Conservation (phyloP, 1,140 invertebrate species). For the Akabosia matsudoensis region DNA sequence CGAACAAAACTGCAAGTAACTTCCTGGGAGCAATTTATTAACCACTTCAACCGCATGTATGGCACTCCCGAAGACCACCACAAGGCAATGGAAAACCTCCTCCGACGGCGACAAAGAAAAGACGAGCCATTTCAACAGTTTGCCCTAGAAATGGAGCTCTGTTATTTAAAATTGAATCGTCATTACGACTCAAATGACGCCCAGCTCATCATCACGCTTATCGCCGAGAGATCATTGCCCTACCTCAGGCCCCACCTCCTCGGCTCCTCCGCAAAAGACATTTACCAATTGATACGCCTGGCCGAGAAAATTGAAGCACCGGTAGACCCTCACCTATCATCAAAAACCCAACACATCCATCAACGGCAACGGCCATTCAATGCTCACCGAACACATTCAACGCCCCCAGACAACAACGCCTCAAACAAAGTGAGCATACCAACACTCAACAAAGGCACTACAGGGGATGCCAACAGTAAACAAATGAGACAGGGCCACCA, state of each 20-base stretch:
- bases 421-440: no score
- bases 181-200: no score
- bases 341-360: background rate
- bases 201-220: background rate
- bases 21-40: background rate
- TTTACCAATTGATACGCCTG: background rate
- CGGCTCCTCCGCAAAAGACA: background rate
- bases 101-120: background rate
- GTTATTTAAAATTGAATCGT: background rate
- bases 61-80: background rate
- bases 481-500: no score
- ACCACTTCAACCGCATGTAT: background rate
- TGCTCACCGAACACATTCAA: background rate
- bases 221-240: background rate
- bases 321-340: background rate
- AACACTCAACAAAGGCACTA: no score
- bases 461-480: no score
- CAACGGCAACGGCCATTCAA: background rate
- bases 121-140: background rate
- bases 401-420: no score
- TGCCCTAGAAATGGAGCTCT: constrained; percentile 6
- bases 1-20: background rate
- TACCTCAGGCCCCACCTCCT: background rate
- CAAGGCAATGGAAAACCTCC: background rate
- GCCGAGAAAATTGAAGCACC: constrained; percentile 1